These are phyloP conservation scores for Poeciliopsis retropinna DNA, from an alignment of 2,113 vertebrate species.

Conservation along the genomic window DNA sequence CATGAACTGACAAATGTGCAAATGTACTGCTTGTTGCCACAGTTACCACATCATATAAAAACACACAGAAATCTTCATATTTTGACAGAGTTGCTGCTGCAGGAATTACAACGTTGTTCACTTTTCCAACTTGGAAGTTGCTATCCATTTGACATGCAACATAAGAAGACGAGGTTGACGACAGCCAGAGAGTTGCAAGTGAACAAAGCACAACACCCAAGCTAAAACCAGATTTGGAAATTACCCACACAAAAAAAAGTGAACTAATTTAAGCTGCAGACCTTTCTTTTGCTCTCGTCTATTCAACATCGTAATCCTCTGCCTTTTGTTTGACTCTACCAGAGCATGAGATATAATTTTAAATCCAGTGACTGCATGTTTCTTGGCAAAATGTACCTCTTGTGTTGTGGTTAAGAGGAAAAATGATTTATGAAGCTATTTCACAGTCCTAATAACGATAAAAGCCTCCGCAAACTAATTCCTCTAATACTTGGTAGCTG, in stretches of 20 bases:
- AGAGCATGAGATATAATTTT: not conserved
- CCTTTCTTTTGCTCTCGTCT: not conserved
- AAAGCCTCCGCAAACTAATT: not conserved
- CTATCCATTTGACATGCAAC: not conserved
- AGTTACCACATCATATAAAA: not conserved
- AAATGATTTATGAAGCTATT: not conserved
- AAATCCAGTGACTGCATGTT: not conserved
- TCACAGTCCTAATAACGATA: not conserved
- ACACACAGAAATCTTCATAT: not conserved
- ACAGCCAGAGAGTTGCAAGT: not conserved
- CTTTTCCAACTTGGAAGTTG: not conserved
- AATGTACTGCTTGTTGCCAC: not conserved
- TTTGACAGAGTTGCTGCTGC: not conserved
- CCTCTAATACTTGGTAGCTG: not conserved
- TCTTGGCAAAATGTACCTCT: not conserved
- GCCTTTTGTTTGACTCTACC: not conserved
- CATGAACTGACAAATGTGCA: not conserved
- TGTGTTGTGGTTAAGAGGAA: not conserved
- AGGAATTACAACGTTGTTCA: not conserved
- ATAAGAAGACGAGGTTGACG: not conserved
- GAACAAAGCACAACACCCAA: not conserved
- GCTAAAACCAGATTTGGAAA: not conserved
- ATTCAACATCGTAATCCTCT: not conserved
- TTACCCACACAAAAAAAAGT: not conserved
- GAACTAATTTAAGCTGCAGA: not conserved